Evolutionary conservation across 2,113 vertebrate species (phyloP).

Genomic region (Tapirus terrestris): DNA sequence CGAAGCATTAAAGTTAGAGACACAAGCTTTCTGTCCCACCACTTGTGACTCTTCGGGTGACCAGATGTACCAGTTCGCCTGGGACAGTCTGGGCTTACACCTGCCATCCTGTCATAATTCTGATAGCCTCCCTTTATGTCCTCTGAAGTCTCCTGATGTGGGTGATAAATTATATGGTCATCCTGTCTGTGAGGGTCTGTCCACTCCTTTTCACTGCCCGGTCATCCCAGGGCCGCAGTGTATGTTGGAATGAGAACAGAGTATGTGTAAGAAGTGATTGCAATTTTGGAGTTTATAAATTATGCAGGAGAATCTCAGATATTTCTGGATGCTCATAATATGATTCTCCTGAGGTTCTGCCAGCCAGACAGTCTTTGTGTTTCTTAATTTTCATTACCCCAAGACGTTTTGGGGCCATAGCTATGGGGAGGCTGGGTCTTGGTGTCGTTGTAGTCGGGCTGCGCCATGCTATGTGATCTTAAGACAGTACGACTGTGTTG

Average conservation of each 20-base stretch:
- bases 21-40: not conserved
- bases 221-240: not conserved
- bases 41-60: not conserved
- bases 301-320: not conserved
- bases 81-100: not conserved
- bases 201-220: not conserved
- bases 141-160: not conserved
- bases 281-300: not conserved
- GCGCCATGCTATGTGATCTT: not conserved
- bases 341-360: not conserved
- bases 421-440: fast-evolving
- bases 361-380: not conserved
- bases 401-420: not conserved
- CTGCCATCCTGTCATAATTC: not conserved
- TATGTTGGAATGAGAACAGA: not conserved
- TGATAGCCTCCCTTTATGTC: not conserved
- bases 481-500: not conserved
- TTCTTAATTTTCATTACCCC: not conserved
- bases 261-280: not conserved
- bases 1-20: not conserved
- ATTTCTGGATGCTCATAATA: not conserved
- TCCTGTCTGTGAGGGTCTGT: not conserved
- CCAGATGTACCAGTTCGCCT: no score
- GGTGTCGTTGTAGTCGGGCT: not conserved
- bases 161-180: not conserved